Conservation (phyloP, 2,888 invertebrate genomes). For the Macrophya annulata region DNA sequence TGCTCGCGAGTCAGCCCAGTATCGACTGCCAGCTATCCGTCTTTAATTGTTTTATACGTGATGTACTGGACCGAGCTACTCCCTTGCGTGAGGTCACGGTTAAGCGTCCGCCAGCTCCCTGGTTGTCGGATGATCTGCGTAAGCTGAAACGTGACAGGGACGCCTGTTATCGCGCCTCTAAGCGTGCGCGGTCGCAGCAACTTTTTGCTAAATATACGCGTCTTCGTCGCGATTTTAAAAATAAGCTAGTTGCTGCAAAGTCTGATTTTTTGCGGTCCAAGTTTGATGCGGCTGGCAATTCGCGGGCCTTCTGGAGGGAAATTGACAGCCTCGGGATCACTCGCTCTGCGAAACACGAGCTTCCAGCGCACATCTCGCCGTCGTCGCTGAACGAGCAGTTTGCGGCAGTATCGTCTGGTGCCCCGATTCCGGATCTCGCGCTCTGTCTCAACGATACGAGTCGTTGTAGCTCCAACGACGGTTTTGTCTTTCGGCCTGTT, state of each 20-base stretch:
- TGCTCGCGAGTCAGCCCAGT: neutral
- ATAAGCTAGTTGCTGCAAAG: neutral
- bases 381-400: neutral
- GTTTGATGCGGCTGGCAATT: neutral
- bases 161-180: neutral
- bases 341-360: neutral
- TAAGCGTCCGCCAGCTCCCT: neutral
- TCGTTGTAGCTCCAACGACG: no score
- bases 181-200: neutral
- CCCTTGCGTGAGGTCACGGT: neutral
- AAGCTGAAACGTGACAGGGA: neutral
- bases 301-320: neutral
- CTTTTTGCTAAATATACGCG: neutral
- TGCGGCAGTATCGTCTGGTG: neutral
- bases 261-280: neutral
- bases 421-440: neutral
- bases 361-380: neutral
- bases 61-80: neutral
- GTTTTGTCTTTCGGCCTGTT: no score
- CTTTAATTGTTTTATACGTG: neutral
- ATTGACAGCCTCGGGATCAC: slow-evolving; percentile 8
- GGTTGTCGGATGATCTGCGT: neutral
- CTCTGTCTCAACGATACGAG: no score
- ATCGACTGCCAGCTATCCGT: neutral
- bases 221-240: neutral